Evolutionary conservation across 2,888 invertebrate genomes (phyloP), one percentile per base, ranked within the genome.

Genomic region (Sinhomidia bicolor): DNA sequence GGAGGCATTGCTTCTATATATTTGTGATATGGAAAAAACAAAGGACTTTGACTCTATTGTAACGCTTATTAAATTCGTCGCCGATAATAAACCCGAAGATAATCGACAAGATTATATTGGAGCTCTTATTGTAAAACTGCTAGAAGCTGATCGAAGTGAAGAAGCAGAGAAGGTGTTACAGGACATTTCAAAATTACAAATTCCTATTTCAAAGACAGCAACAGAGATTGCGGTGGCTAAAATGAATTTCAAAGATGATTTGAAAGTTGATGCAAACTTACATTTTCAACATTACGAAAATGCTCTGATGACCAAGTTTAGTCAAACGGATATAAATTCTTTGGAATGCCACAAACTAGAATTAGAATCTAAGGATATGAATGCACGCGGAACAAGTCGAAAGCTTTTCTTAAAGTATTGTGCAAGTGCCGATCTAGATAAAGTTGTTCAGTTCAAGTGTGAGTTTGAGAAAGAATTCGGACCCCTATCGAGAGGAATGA

Each of bases 391-490:
- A 23, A 71, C 57, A 0, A 32, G 29, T 4, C 47, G 91, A 12
- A 90, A 88, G 44, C 76, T 91, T n/a, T 91, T 91, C 76, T 26
- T 91, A 7, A 91, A 91, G 47, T 89, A 89, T 68, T 91, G 91
- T 23, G 84, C 89, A 57, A 17, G 6, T 5, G 88, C 83, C 10
- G 89, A 90, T n/a, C 60, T 90, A n/a, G 20, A 44, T 1, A 91
- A 88, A 36, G 90, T 76, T 10, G 10, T 90, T 14, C 76, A 85
- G 62, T 14, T 60, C 0, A 90, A 90, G 80, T 57, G 17, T 3
- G 68, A 12, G 17, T 91, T 91, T 51, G 91, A 90, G 26, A 23
- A 26, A n/a, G 60, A 88, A 0, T 74, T 29, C 51, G 90, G 84
- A 0, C 23, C 20, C 1, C 17, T 91, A 1, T 88, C 91, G 0